Base-by-base conservation (phyloP, 2,797 vertebrate genomes). In the Varecia variegata region DNA sequence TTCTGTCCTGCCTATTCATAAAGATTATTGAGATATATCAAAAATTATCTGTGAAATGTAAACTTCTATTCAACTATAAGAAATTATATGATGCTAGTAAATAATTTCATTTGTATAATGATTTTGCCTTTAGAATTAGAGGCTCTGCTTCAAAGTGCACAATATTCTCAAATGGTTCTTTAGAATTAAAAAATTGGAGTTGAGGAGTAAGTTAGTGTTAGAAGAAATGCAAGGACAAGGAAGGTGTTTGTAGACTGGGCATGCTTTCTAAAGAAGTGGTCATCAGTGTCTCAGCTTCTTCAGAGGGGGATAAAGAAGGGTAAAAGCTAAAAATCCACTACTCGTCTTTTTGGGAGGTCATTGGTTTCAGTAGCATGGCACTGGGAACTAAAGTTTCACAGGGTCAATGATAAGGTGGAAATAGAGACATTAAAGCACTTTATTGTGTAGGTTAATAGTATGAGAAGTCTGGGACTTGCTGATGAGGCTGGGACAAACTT, bases 41-140 rank as follows among this genome's bases (percentile, higher is more conserved):
- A 47, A 86, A 95, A 71, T 86, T 83, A 6, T 43, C 88, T 83
- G 56, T 91, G 32, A 83, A 96, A 79, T 67, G 0, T 47, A 47
- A 94, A 90, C 14, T 73, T 80, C 32, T 90, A 68, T 85, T 92
- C 20, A 87, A 90, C 68, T 83, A 11, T 25, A 76, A 80, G 35
- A n/a, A 74, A 13, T 85, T 79, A 62, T 45, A 35, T 54, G 21
- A 65, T 93, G 13, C 40, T 74, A 82, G 25, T 83, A 93, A 88
- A 84, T 81, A 67, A 71, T 80, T 95, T 88, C 6, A 30, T 77
- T 91, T 96, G 17, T 76, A 67, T 73, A 89, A 67, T 95, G 2
- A 88, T 84, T 96, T 90, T 79, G 32, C 14, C 67, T 88, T 95
- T 84, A 74, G 58, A 93, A 20, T 65, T 90, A 56, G 23, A 71